Evolutionary conservation across 2,888 invertebrate genomes (phyloP), one percentile per base, ranked within the genome.

Genomic region (Drosophila affinis): DNA sequence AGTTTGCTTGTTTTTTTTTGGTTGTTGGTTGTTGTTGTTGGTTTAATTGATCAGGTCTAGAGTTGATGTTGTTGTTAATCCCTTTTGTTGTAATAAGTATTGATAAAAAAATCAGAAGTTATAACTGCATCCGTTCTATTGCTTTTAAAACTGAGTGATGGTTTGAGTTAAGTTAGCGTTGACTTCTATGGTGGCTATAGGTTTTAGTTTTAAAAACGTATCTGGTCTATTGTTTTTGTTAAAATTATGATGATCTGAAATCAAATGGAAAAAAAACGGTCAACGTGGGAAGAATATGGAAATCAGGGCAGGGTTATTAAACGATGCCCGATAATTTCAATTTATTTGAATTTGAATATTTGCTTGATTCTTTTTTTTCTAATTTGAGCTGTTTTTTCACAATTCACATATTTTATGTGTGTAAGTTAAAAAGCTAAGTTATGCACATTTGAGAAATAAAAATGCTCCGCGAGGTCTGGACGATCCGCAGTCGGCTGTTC

Each of bases 241-340:
- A 59, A 91, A 90, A 91, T 88, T 87, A 90, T 90, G 91, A 90
- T 91, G 90, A 90, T 77, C 91, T 90, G 89, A 39, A 85, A 90
- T 53, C 39, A 75, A 55, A 81, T 46, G 9, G 51, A 61, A 54
- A 46, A 49, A 39, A 46, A 21, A 21, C 21, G 39, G 39, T 39
- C 39, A 10, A 32, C 32, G 10, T 32, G 9, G 9, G 10, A 21
- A 3, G 21, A 12, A 32, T 32, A 32, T 12, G 10, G 2, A 32
- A 10, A 12, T 32, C 10, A 32, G 32, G 32, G 27, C 7, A 27
- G 27, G 29, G 29, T 29, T 32, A 12, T 7, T 7, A 14, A 39
- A 39, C 39, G n/a, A 39, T 39, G 14, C 39, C n/a, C 14, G 39
- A n/a, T 0, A n/a, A n/a, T 14, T 21, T 34, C 4, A 39, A 34